Evolutionary conservation across 2,797 vertebrate genomes (phyloP), one percentile per base, ranked within the genome.

Genomic region (Bradypodion ventrale): DNA sequence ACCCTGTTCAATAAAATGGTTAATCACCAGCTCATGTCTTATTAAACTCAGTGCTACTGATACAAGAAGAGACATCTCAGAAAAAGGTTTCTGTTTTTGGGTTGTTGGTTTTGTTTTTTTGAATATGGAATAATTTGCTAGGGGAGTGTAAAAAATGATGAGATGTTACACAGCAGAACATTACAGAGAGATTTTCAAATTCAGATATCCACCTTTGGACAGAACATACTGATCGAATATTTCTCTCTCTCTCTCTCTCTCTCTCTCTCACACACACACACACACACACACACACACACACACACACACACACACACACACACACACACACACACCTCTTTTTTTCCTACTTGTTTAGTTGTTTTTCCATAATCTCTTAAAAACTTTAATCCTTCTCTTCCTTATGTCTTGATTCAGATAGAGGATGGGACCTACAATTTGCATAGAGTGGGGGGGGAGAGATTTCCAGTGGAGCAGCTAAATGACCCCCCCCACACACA

Each of bases 21-120:
- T 80, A 81, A 76, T 81, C n/a, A 69, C n/a, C 62, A 49, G n/a
- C 32, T 81, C 37, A 46, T 69, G 19, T 69, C 37, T 60, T 29
- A 29, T 75, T 85, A 66, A 68, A 68, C 68, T 80, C 62, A 81
- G 23, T 62, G 32, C n/a, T 75, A 68, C 35, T 35, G 60, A 85
- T 29, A 74, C 29, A 44, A 35, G 83, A 29, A 74, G 15, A 65
- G n/a, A 37, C 25, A 32, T 44, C 37, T 69, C 12, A 29, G 23
- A 56, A 59, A 66, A 46, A 23, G 32, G n/a, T n/a, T n/a, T n/a
- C n/a, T n/a, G n/a, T n/a, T n/a, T n/a, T n/a, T n/a, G n/a, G n/a
- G n/a, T n/a, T n/a, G n/a, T n/a, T n/a, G n/a, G n/a, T n/a, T n/a
- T n/a, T n/a, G n/a, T n/a, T n/a, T n/a, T n/a, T n/a, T n/a, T n/a